Evolutionary conservation across 2,113 vertebrate genomes (phyloP).

Genomic region (Periophthalmodon schlosseri): DNA sequence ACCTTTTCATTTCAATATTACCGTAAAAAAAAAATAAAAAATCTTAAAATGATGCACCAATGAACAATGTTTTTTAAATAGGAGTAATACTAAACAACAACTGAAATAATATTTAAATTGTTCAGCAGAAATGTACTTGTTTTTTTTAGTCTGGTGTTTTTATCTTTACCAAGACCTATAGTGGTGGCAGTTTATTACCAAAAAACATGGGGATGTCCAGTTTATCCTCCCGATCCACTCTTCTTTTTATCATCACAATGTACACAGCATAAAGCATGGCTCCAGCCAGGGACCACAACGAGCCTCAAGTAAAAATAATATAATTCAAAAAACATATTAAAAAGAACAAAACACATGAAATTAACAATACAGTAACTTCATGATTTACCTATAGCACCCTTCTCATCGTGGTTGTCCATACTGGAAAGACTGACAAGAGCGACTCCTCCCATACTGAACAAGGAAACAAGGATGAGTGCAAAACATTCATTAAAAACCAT

Average conservation of each 20-base stretch:
- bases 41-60: no score
- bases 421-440: slow-evolving; percentile 91
- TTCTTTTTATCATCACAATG: slow-evolving; percentile 96
- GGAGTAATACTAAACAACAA: not conserved
- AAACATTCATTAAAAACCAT: no score
- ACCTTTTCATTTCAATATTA: no score
- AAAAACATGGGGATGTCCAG: slow-evolving; percentile 98
- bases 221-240: slow-evolving; percentile 94
- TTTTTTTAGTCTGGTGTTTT: no score
- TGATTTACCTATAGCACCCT: slow-evolving; percentile 83
- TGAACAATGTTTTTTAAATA: not conserved
- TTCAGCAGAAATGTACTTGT: not conserved
- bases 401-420: slow-evolving; percentile 85
- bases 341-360: slow-evolving; percentile 1
- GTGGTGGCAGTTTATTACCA: slow-evolving; percentile 75
- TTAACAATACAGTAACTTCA: not conserved
- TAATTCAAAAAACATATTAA: no score
- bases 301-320: slow-evolving; percentile 72
- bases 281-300: slow-evolving; percentile 92
- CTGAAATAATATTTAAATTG: not conserved
- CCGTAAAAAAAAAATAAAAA: no score
- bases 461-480: slow-evolving; percentile 18
- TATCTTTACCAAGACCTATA: no score
- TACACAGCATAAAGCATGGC: slow-evolving; percentile 92
- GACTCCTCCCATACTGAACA: slow-evolving; percentile 88